phyloP scores from a whole-genome alignment of 2,888 invertebrate species.

The Stratiomys singularior region DNA sequence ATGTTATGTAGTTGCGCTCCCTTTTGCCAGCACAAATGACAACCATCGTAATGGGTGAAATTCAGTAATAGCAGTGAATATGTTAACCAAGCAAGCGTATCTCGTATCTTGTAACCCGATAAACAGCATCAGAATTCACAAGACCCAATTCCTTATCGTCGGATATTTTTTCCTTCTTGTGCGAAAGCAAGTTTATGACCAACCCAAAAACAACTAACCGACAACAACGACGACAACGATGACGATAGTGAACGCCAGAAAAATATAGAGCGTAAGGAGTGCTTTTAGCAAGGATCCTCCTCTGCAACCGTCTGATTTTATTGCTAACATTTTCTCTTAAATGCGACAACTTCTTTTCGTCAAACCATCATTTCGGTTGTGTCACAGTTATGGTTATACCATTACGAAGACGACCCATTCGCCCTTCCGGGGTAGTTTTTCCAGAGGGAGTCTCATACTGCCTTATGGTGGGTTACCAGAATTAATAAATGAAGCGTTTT shows the following conservation, averaged over 20 bases:
- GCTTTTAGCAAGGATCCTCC: conserved; percentile 42
- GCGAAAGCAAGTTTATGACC: conserved; percentile 14
- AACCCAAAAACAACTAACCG: conserved; percentile 28
- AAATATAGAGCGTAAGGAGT: conserved; percentile 7
- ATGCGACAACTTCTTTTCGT: conserved; percentile 52
- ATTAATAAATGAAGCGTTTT: not conserved
- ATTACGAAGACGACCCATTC: conserved; percentile 34
- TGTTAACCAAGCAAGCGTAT: conserved; percentile 33
- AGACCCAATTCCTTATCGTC: conserved; percentile 44
- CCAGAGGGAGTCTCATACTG: not conserved
- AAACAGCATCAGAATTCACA: conserved; percentile 27
- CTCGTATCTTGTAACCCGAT: conserved; percentile 32
- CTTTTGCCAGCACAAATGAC: conserved; percentile 1
- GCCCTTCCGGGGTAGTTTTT: conserved; percentile 31
- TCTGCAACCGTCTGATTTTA: conserved; percentile 48
- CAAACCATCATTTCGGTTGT: conserved; percentile 19
- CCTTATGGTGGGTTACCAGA: conserved; percentile 12
- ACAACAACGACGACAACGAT: conserved; percentile 18
- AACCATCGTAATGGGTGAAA: conserved; percentile 32
- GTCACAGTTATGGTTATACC: not conserved
- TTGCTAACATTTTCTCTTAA: conserved; percentile 51
- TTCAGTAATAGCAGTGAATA: conserved; percentile 36
- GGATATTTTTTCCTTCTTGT: conserved; percentile 11
- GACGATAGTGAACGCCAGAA: conserved; percentile 26
- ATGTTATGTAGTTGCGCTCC: conserved; percentile 32